Evolutionary conservation across 2,888 invertebrate genomes (phyloP).

Genomic region (Crossocerus cetratus): DNA sequence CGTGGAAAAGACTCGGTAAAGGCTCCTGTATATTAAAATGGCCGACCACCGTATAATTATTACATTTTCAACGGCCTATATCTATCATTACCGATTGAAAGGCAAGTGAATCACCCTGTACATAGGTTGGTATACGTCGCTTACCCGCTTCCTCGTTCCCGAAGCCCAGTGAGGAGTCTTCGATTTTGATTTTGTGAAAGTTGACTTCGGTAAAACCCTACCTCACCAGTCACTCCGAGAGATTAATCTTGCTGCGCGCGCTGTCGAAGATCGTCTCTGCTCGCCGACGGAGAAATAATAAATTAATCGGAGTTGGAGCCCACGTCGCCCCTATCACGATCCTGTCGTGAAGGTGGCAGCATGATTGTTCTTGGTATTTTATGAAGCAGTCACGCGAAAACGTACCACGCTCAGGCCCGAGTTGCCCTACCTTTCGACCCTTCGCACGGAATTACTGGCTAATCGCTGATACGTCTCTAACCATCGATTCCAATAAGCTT

Average conservation of each 20-base stretch:
- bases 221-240: background rate
- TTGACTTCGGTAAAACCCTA: background rate
- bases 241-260: too few species aligned
- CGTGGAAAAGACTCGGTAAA: too few species aligned
- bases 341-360: background rate
- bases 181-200: constrained; percentile 17
- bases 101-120: too few species aligned
- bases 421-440: background rate
- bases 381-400: constrained; percentile 2
- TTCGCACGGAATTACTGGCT: background rate
- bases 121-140: too few species aligned
- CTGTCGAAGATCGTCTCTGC: background rate
- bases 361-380: background rate
- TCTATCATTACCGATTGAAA: too few species aligned
- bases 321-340: background rate
- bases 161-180: background rate
- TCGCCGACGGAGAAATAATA: background rate
- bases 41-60: too few species aligned
- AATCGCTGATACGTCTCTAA: background rate
- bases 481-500: background rate
- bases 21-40: too few species aligned
- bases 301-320: background rate
- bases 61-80: too few species aligned
- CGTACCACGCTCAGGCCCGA: background rate
- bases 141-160: too few species aligned